A percentile compares a stretch with the other conserved stretches of the same genome.
Conservation (phyloP, 1,140 invertebrate genomes). For the Melitaea cinxia region DNA sequence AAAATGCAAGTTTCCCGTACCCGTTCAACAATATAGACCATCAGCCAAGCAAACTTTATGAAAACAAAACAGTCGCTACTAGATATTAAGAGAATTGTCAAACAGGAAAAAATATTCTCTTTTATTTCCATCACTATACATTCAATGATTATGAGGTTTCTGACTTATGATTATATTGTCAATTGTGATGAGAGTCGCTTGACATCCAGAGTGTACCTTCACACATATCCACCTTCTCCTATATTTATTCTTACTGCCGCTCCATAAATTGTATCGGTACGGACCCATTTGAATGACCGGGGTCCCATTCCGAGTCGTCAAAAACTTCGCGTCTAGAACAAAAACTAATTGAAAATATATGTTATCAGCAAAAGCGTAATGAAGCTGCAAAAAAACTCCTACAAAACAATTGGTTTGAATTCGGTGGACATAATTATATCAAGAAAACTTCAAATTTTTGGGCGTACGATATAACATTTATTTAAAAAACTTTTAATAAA, state of each 20-base stretch:
- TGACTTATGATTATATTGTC: conserved; percentile 45
- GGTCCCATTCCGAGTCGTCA: conserved; percentile 34
- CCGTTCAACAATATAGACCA: no score
- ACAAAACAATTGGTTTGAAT: background rate
- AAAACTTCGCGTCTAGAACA: conserved; percentile 23
- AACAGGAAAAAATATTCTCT: background rate
- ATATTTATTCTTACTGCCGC: conserved; percentile 26
- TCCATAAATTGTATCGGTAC: conserved; percentile 45
- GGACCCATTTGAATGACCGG: conserved; percentile 40
- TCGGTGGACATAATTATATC: no score
- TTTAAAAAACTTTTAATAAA: background rate
- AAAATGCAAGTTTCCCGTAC: no score
- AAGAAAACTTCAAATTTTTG: background rate
- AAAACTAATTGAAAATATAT: background rate
- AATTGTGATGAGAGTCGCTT: conserved; percentile 42
- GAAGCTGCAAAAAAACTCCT: background rate
- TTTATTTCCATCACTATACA: background rate
- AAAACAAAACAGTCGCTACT: no score
- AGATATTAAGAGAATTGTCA: no score
- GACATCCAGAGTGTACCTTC: conserved; percentile 40
- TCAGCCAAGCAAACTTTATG: no score
- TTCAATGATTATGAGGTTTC: conserved; percentile 50
- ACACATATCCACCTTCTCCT: conserved; percentile 42
- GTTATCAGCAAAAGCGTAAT: background rate
- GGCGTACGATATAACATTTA: background rate